phyloP scores from a whole-genome alignment of 2,888 invertebrate species.

The Microdon myrmicae region DNA sequence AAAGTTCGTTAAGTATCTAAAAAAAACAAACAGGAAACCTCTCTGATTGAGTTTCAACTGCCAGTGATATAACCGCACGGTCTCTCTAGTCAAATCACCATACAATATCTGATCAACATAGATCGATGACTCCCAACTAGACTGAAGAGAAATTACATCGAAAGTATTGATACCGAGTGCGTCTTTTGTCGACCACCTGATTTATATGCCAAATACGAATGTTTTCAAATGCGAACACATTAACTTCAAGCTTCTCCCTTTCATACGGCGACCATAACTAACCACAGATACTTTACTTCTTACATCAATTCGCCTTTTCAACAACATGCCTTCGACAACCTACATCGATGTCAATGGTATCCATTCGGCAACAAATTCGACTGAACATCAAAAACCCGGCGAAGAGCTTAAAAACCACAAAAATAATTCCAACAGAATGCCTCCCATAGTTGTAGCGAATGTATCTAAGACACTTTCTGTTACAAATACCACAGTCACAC shows the following conservation, averaged over 20 bases:
- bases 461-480: conserved; percentile 28
- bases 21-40: conserved; percentile 29
- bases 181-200: background rate
- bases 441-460: conserved; percentile 33
- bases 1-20: conserved; percentile 15
- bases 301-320: conserved; percentile 4
- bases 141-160: conserved; percentile 31
- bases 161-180: conserved; percentile 19
- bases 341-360: conserved; percentile 36
- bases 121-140: conserved; percentile 8
- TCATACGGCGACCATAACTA: conserved; percentile 3
- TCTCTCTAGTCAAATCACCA: conserved; percentile 15
- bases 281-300: conserved; percentile 11
- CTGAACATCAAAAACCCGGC: conserved; percentile 23
- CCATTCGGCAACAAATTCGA: conserved; percentile 28
- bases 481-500: conserved; percentile 22
- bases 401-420: conserved; percentile 27
- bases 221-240: background rate
- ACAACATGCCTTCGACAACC: conserved; percentile 44
- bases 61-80: conserved; percentile 21
- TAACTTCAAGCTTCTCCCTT: background rate
- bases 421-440: conserved; percentile 40
- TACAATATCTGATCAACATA: conserved; percentile 1
- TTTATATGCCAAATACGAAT: conserved; percentile 16
- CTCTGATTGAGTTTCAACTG: conserved; percentile 31